These are phyloP conservation scores for Egretta garzetta DNA, from an alignment of 2,113 vertebrate genomes.

Conservation along the genomic window DNA sequence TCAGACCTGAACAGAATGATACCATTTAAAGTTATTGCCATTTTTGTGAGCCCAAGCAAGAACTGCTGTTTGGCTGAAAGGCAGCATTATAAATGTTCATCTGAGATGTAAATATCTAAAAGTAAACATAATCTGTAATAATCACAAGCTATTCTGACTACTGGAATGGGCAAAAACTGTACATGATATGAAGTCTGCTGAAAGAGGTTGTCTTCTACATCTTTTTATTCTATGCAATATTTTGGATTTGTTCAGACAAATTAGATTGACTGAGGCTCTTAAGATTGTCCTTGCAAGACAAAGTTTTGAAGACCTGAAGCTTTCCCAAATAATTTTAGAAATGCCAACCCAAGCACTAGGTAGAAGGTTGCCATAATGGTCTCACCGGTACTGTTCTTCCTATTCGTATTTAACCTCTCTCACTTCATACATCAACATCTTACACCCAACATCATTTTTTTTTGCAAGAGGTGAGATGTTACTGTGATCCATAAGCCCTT, in stretches of 20 bases:
- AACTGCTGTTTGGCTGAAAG: neutral
- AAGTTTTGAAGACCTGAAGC: neutral
- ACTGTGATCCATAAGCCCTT: neutral
- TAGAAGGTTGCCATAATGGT: neutral
- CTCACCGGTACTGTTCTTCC: neutral
- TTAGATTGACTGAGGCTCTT: neutral
- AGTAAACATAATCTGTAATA: neutral
- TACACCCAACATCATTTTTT: neutral
- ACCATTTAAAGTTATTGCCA: neutral
- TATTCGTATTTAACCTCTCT: neutral
- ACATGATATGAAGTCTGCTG: neutral
- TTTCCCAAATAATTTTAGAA: neutral
- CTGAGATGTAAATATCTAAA: neutral
- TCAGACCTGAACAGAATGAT: neutral
- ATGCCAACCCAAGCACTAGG: rapidly evolving
- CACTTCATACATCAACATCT: neutral
- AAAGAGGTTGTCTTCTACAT: neutral
- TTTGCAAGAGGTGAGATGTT: neutral
- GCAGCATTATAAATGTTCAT: neutral
- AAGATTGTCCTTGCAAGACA: neutral
- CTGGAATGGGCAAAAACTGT: neutral
- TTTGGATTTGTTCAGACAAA: neutral
- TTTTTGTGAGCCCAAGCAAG: neutral
- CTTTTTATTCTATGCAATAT: neutral
- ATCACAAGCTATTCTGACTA: neutral